These are phyloP conservation scores for Gavia stellata DNA, from an alignment of 2,113 vertebrate genomes.

Conservation along the genomic window DNA sequence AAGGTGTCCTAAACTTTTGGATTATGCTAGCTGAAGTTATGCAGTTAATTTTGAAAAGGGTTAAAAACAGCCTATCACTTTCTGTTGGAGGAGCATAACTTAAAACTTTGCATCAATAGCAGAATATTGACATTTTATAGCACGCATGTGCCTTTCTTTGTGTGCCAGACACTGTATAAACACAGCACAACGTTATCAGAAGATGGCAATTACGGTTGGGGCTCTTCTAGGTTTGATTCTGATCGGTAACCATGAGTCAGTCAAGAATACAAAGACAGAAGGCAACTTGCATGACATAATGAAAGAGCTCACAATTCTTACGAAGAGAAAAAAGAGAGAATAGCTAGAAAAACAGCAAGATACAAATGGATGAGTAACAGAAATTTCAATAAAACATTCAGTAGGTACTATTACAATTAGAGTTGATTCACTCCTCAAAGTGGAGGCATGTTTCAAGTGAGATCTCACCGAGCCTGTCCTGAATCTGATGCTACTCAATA, in stretches of 20 bases:
- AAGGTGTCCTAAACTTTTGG: not conserved
- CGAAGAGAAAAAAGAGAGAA: not conserved
- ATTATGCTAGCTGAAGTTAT: not conserved
- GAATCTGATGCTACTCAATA: not conserved
- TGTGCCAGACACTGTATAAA: not conserved
- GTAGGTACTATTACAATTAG: not conserved
- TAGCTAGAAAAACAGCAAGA: not conserved
- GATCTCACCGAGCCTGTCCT: not conserved
- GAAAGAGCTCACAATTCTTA: not conserved
- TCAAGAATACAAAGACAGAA: not conserved
- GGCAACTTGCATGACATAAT: not conserved
- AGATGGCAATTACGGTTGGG: rapidly evolving
- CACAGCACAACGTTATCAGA: not conserved
- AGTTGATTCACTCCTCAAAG: not conserved
- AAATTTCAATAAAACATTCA: not conserved
- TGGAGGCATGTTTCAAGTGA: not conserved
- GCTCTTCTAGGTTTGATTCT: not conserved
- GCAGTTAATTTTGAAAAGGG: not conserved
- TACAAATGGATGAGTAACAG: not conserved
- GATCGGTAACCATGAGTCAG: not conserved
- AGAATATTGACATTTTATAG: not conserved
- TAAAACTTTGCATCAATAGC: not conserved
- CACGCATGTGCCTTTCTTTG: not conserved
- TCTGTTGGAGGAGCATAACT: not conserved
- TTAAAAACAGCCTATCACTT: not conserved